phyloP scores from a whole-genome alignment of 2,113 vertebrate genomes.

The Mionectes macconnelli region DNA sequence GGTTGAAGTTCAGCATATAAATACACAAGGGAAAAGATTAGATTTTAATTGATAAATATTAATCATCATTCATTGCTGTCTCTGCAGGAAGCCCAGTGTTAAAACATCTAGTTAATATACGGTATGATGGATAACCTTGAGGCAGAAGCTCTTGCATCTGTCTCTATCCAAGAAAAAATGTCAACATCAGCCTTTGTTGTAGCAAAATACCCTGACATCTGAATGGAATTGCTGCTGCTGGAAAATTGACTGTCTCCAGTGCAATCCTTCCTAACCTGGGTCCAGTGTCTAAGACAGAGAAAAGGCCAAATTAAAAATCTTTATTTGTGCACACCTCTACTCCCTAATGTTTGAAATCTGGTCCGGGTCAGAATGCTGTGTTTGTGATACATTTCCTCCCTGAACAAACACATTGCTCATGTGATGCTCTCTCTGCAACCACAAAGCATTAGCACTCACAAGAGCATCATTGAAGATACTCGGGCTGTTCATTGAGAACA shows the following conservation, averaged over 20 bases:
- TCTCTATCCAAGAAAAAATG: conserved; percentile 45
- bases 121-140: conserved; percentile 53
- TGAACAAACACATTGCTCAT: conserved; percentile 51
- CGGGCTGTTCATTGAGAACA: conserved; percentile 61
- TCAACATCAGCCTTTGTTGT: conserved; percentile 61
- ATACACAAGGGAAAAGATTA: conserved; percentile 33
- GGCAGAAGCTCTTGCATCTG: conserved; percentile 47
- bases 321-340: not conserved
- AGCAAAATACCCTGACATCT: conserved; percentile 13
- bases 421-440: conserved; percentile 41
- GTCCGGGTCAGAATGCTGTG: not conserved
- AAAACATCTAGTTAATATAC: conserved; percentile 45
- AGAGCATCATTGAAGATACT: conserved; percentile 59
- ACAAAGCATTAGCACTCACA: conserved; percentile 57
- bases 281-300: not conserved
- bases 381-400: not conserved
- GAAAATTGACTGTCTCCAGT: not conserved
- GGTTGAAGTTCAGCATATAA: conserved; percentile 38
- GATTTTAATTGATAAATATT: conserved; percentile 61
- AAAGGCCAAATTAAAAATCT: not conserved
- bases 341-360: not conserved
- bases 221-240: conserved; percentile 2
- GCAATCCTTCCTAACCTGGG: not conserved
- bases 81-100: conserved; percentile 30
- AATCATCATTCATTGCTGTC: conserved; percentile 44